Conservation (phyloP, 1,140 invertebrate genomes). For the Nymphalis io region DNA sequence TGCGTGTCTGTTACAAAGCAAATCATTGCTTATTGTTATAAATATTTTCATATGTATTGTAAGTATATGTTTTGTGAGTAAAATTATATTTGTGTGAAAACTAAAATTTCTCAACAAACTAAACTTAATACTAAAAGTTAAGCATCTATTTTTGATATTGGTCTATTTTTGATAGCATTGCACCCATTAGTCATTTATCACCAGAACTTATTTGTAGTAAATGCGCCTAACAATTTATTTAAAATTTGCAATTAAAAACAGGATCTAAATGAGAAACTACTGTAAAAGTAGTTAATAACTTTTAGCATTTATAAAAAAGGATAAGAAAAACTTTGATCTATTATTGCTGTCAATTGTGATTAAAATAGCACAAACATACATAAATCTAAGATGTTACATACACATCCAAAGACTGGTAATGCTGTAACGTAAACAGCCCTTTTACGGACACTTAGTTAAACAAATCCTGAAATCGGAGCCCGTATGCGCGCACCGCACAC, state of each 20-base stretch:
- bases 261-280: slow-evolving; percentile 35
- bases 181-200: slow-evolving; percentile 17
- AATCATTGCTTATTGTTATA: slow-evolving; percentile 18
- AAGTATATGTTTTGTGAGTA: too few species aligned
- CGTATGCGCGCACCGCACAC: slow-evolving; percentile 23
- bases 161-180: background rate
- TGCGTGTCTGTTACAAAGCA: slow-evolving; percentile 34
- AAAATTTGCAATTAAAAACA: slow-evolving; percentile 34
- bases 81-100: too few species aligned
- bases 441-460: slow-evolving; percentile 49
- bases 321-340: slow-evolving; percentile 20
- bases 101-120: too few species aligned
- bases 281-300: slow-evolving; percentile 28
- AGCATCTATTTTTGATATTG: background rate
- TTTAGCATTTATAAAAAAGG: slow-evolving; percentile 26
- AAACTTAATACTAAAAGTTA: background rate
- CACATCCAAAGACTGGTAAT: slow-evolving; percentile 37
- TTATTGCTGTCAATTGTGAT: slow-evolving; percentile 42
- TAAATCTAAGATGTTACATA: slow-evolving; percentile 49
- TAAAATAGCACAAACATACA: slow-evolving; percentile 44
- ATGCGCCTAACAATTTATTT: slow-evolving; percentile 21
- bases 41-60: background rate
- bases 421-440: slow-evolving; percentile 53
- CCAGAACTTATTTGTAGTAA: slow-evolving; percentile 21
- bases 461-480: slow-evolving; percentile 47